These are phyloP conservation scores for Lampris megalopsis DNA, from an alignment of 2,113 vertebrate genomes.

Conservation along the genomic window DNA sequence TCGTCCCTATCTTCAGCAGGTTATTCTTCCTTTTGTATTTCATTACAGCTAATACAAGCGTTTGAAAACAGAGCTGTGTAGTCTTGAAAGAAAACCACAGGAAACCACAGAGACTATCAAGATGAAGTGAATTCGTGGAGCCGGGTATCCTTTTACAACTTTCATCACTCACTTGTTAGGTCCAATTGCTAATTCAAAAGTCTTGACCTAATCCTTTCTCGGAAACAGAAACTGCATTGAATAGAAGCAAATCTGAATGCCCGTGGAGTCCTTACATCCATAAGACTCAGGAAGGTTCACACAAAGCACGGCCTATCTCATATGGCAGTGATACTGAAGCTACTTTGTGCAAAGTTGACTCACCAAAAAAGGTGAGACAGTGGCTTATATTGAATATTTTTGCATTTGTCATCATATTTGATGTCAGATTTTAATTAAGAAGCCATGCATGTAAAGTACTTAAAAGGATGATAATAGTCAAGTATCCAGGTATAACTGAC, in stretches of 20 bases:
- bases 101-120: constrained; percentile 50
- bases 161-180: constrained; percentile 62
- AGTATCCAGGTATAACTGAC: too few relatives aligned
- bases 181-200: constrained; percentile 71
- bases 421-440: too few relatives aligned
- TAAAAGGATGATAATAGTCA: too few relatives aligned
- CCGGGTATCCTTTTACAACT: constrained; percentile 59
- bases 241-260: constrained; percentile 58
- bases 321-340: constrained; percentile 53
- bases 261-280: constrained; percentile 48
- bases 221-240: constrained; percentile 69
- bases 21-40: constrained; percentile 22
- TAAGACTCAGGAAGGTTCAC: constrained; percentile 35
- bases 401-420: too few relatives aligned
- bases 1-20: neutral
- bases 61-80: constrained; percentile 42
- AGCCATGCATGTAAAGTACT: too few relatives aligned
- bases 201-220: constrained; percentile 59
- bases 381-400: too few relatives aligned
- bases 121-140: constrained; percentile 58
- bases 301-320: constrained; percentile 54
- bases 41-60: constrained; percentile 5
- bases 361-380: too few relatives aligned
- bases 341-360: neutral
- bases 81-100: constrained; percentile 49